A percentile compares a stretch with the other conserved stretches of the same genome.
Evolutionary conservation across 1,140 invertebrate genomes (phyloP).

Genomic region (Drosophila sechellia): DNA sequence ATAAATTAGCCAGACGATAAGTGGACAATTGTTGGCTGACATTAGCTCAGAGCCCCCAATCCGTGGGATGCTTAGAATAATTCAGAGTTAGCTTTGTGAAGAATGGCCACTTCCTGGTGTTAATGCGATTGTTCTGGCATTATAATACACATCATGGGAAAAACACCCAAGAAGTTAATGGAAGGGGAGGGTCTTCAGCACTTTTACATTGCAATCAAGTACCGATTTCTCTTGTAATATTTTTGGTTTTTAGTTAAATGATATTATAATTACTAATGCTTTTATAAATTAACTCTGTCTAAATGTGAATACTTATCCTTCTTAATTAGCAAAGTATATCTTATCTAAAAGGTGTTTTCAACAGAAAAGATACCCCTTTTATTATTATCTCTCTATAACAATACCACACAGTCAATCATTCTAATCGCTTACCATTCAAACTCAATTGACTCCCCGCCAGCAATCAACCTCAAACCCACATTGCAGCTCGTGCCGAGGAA

Average conservation of each 20-base stretch:
- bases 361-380: neutral
- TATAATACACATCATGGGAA: slow-evolving; percentile 6
- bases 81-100: slow-evolving; percentile 15
- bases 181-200: neutral
- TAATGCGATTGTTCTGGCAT: slow-evolving; percentile 18
- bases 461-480: slow-evolving; percentile 31
- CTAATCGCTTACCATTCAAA: slow-evolving; percentile 5
- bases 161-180: neutral
- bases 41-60: slow-evolving; percentile 32
- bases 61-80: slow-evolving; percentile 40
- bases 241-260: neutral
- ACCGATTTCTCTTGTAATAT: neutral
- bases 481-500: slow-evolving; percentile 18
- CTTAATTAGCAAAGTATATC: too few relatives aligned
- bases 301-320: too few relatives aligned
- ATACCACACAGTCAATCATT: neutral
- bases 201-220: neutral
- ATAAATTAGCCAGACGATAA: slow-evolving; percentile 66
- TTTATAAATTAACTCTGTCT: too few relatives aligned
- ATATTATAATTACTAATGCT: too few relatives aligned
- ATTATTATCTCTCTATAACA: neutral
- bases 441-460: slow-evolving; percentile 14
- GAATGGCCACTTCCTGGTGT: slow-evolving; percentile 32
- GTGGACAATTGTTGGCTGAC: slow-evolving; percentile 61
- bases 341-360: too few relatives aligned